Percentiles rank a stretch among this genome's conserved stretches.
These are phyloP conservation scores for Sycophaga agraensis DNA, from an alignment of 1,140 invertebrate genomes.

Conservation along the genomic window DNA sequence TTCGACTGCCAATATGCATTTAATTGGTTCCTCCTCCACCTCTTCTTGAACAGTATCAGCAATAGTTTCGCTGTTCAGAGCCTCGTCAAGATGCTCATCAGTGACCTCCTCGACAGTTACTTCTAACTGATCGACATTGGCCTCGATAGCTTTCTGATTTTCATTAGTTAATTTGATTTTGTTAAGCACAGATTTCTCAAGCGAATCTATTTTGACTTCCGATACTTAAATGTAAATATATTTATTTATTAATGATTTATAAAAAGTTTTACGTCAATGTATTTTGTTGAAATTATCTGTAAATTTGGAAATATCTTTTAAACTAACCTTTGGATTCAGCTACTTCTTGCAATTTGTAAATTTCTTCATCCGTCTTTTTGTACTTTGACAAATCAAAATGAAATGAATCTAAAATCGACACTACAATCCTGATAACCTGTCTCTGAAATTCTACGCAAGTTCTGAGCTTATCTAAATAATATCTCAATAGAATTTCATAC, in stretches of 20 bases:
- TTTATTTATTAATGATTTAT: too few species aligned
- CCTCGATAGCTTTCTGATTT: too few species aligned
- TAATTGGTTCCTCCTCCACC: conserved; percentile 12
- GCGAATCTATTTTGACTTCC: too few species aligned
- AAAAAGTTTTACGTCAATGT: too few species aligned
- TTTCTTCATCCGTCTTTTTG: conserved; percentile 36
- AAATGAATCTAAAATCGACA: conserved; percentile 85
- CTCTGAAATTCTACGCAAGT: conserved; percentile 75
- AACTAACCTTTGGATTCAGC: not conserved
- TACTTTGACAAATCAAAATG: conserved; percentile 83
- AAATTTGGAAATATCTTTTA: not conserved
- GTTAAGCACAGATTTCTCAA: too few species aligned
- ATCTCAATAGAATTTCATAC: conserved; percentile 78
- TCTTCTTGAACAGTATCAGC: conserved; percentile 38
- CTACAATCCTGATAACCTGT: conserved; percentile 77
- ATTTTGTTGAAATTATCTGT: not conserved
- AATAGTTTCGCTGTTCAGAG: conserved; percentile 34
- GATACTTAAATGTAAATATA: too few species aligned
- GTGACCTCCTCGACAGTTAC: conserved; percentile 41
- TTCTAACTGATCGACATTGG: conserved; percentile 27
- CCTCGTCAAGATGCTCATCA: conserved; percentile 45
- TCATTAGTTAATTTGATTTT: too few species aligned
- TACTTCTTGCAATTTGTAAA: not conserved
- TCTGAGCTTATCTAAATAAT: conserved; percentile 76
- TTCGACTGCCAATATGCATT: conserved; percentile 56